phyloP scores from a whole-genome alignment of 2,888 invertebrate species.

The Taphrorychus bicolor region DNA sequence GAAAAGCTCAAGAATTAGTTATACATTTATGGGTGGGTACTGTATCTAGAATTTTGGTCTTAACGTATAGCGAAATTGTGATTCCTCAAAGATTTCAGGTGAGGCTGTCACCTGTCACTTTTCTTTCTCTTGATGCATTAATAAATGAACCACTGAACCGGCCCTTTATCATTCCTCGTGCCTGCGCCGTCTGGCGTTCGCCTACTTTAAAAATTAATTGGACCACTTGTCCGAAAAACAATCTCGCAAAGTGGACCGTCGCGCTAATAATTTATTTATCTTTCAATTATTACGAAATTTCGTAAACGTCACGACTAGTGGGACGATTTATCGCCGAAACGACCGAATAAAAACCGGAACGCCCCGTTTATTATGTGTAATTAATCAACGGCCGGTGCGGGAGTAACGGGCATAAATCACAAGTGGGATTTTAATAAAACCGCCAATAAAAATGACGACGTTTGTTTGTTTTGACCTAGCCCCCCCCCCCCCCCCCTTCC shows the following conservation, averaged over 20 bases:
- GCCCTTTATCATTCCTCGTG: too few species aligned
- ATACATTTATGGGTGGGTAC: too few species aligned
- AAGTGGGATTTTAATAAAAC: conserved; percentile 34
- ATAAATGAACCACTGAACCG: too few species aligned
- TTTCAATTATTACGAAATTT: conserved; percentile 33
- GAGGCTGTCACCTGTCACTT: too few species aligned
- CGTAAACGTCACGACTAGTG: conserved; percentile 28
- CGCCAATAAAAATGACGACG: conserved; percentile 27
- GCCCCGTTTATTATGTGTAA: conserved; percentile 35
- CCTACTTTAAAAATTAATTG: background rate
- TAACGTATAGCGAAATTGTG: too few species aligned
- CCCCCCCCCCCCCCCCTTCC: too few species aligned
- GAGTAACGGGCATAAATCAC: conserved; percentile 29
- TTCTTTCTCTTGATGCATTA: too few species aligned
- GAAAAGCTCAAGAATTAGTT: too few species aligned
- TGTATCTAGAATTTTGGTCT: too few species aligned
- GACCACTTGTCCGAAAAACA: conserved; percentile 5
- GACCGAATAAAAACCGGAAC: conserved; percentile 27
- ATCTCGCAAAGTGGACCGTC: conserved; percentile 7
- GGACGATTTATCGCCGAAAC: conserved; percentile 21
- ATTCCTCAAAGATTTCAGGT: too few species aligned
- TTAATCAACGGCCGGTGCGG: conserved; percentile 33
- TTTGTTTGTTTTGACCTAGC: background rate
- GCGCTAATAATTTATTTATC: conserved; percentile 32
- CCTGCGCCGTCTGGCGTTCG: too few species aligned